Evolutionary conservation across 2,113 vertebrate genomes (phyloP), one percentile per base, ranked within the genome.

Genomic region (Thamnophis sirtalis): DNA sequence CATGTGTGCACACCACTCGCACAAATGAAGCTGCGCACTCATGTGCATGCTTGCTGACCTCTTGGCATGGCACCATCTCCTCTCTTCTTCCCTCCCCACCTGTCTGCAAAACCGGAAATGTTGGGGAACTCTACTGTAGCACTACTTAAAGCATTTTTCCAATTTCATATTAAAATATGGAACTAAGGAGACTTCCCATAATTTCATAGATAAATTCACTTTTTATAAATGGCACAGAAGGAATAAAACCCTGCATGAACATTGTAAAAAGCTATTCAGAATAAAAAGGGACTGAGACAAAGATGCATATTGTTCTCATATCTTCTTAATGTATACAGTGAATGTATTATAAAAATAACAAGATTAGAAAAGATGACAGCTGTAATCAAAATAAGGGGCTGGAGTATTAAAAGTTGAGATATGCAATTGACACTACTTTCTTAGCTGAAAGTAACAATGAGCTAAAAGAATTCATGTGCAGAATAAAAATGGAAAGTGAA

Each of bases 71-170:
- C 28, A n/a, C 11, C 28, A 68, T n/a, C 28, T 15, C 63, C 28
- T n/a, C 11, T 68, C 24, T 0, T 24, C 58, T 22, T 5, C 56
- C 22, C 55, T 22, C 6, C 17, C 26, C 3, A 26, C 10, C 60
- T n/a, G 60, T 68, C 60, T n/a, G 11, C 28, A n/a, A 63, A 63
- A n/a, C 28, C 3, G 1, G 28, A 68, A 68, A 68, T 2, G 4
- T 68, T 68, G 60, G 60, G 28, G 60, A 68, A 68, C 1, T 68
- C 60, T 68, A 28, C 9, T 17, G 26, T 24, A 86, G 86, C 48
- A 22, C 5, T 89, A 87, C 94, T 96, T 1, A 90, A 43, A 54
- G 10, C 51, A 10, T 86, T 93, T 94, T 93, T 95, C 94, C 84
- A 94, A 86, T 89, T 96, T 90, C 87, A 84, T 0, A 21, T 88